Conservation (phyloP, 2,888 invertebrate species). For the Eremobia ochroleuca region DNA sequence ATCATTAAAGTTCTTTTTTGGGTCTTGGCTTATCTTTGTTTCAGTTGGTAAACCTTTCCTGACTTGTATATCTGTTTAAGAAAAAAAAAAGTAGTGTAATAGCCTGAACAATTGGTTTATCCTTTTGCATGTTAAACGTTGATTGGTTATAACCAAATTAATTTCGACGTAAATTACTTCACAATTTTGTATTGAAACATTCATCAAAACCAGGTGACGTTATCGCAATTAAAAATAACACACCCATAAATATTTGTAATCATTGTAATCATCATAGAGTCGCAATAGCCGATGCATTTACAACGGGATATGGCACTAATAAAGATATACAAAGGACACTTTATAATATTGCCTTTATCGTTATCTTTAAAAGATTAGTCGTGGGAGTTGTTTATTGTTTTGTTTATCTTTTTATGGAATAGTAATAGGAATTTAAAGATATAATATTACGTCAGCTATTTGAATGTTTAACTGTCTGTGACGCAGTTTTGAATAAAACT, state of each 20-base stretch:
- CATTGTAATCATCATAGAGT: slow-evolving; percentile 35
- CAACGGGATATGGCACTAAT: slow-evolving; percentile 59
- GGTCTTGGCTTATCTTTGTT: neutral
- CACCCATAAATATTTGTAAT: slow-evolving; percentile 54
- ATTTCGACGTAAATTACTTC: neutral
- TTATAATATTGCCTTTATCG: slow-evolving; percentile 62
- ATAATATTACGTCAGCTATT: slow-evolving; percentile 9
- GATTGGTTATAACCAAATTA: neutral
- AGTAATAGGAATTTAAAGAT: slow-evolving; percentile 24
- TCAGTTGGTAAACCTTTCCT: neutral
- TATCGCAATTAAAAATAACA: slow-evolving; percentile 34
- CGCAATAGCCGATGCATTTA: slow-evolving; percentile 54
- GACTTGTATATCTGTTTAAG: neutral
- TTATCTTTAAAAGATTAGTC: slow-evolving; percentile 49
- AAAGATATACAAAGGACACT: slow-evolving; percentile 59
- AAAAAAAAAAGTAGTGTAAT: neutral
- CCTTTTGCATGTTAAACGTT: no score
- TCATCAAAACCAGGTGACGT: slow-evolving; percentile 38
- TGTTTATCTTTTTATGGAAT: slow-evolving; percentile 42
- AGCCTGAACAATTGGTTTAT: neutral
- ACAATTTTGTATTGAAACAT: slow-evolving; percentile 1
- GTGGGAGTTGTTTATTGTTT: slow-evolving; percentile 52
- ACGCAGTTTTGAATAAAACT: neutral
- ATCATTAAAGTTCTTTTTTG: neutral
- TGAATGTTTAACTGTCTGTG: neutral